Evolutionary conservation across 2,113 vertebrate genomes (phyloP).

Genomic region (Zootoca vivipara): DNA sequence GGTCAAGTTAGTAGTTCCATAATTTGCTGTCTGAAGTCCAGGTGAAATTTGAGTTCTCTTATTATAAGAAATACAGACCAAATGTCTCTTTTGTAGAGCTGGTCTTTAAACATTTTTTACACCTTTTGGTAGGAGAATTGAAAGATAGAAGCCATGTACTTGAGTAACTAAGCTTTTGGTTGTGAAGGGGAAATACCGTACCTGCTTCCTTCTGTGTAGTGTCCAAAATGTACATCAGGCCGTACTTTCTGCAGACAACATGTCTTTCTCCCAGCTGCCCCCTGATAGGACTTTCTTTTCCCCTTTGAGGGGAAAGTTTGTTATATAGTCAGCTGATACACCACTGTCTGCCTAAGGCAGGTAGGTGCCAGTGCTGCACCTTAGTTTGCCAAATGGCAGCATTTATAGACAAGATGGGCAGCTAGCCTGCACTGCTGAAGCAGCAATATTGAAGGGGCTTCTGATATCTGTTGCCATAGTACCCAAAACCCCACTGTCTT

Average conservation of each 20-base stretch:
- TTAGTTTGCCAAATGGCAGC: not conserved
- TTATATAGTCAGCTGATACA: not conserved
- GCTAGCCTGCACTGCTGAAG: not conserved
- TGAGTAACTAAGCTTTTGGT: not conserved
- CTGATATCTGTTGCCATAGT: conserved; percentile 12
- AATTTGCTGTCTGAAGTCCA: not conserved
- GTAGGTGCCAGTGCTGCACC: not conserved
- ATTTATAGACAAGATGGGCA: not conserved
- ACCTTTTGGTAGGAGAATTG: not conserved
- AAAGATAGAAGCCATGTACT: not conserved
- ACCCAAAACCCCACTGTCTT: conserved; percentile 1
- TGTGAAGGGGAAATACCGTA: not conserved
- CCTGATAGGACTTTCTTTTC: not conserved
- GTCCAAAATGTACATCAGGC: not conserved
- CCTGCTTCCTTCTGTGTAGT: rapidly evolving
- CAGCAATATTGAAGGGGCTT: not conserved
- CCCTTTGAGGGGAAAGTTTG: not conserved
- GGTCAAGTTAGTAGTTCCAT: not conserved
- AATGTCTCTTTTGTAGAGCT: not conserved
- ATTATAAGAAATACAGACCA: not conserved
- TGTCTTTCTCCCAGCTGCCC: not conserved
- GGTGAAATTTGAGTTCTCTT: not conserved
- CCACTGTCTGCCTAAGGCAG: not conserved
- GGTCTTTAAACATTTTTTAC: not conserved
- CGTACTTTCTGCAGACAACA: not conserved